phyloP scores from a whole-genome alignment of 2,797 vertebrate genomes.

The Petrocephalus schoutedeni region DNA sequence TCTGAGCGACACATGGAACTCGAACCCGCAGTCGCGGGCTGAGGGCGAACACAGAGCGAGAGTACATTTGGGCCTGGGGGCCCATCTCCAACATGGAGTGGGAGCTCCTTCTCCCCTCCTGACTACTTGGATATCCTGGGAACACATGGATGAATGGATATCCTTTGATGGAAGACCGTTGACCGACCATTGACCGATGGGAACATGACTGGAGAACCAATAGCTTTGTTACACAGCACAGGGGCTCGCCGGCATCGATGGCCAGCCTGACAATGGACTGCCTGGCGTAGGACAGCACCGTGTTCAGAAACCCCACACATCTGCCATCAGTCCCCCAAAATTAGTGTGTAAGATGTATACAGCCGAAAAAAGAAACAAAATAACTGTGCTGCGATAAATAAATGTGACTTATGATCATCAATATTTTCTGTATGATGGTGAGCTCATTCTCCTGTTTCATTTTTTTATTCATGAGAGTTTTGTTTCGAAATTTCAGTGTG shows the following conservation, averaged over 20 bases:
- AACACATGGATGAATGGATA: not conserved
- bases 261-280: conserved; percentile 55
- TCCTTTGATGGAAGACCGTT: not conserved
- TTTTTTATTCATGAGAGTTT: conserved; percentile 9
- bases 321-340: conserved; percentile 60
- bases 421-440: conserved; percentile 56
- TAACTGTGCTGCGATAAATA: conserved; percentile 52
- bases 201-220: not conserved
- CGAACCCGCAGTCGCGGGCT: conserved; percentile 66
- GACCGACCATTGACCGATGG: not conserved
- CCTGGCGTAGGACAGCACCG: conserved; percentile 51
- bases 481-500: not conserved
- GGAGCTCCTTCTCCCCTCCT: not conserved
- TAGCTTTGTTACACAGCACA: conserved; percentile 52
- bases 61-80: conserved; percentile 48
- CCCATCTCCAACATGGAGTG: conserved; percentile 48
- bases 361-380: conserved; percentile 56
- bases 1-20: conserved; percentile 72
- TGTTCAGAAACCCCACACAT: conserved; percentile 50
- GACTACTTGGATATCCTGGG: not conserved
- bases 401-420: conserved; percentile 59
- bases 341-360: conserved; percentile 71
- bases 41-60: conserved; percentile 73
- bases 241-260: conserved; percentile 63
- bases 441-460: conserved; percentile 44